Evolutionary conservation across 2,113 vertebrate species (phyloP).

Genomic region (Baryphthengus martii): DNA sequence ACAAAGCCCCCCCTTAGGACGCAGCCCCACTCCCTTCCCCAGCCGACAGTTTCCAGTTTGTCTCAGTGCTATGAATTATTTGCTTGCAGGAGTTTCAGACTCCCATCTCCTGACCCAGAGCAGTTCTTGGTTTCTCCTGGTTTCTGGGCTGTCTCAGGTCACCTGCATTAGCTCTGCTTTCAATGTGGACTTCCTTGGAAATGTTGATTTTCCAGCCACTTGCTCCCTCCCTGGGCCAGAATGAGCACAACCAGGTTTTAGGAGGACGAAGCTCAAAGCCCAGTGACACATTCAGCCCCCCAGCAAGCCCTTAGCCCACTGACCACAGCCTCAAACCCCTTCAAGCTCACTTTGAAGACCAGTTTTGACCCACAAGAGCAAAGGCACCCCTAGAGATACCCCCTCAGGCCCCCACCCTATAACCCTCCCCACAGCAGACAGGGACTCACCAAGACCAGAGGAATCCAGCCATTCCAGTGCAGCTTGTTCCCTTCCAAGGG

Average conservation of each 20-base stretch:
- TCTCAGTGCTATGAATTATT: rapidly evolving
- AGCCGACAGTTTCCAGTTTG: rapidly evolving
- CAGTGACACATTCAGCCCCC: not conserved
- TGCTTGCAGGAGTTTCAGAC: not conserved
- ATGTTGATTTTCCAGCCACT: not conserved
- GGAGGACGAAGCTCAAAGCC: rapidly evolving
- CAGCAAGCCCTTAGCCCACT: rapidly evolving
- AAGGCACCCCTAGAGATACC: rapidly evolving
- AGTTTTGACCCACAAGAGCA: not conserved
- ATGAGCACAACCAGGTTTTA: rapidly evolving
- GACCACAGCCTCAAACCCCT: rapidly evolving
- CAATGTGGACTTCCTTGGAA: not conserved
- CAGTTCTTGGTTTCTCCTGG: rapidly evolving
- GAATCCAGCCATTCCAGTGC: not conserved
- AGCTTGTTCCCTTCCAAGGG: not conserved
- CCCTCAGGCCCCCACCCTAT: not conserved
- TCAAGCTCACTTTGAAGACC: not conserved
- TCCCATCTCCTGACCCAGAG: not conserved
- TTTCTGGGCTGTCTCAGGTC: not conserved
- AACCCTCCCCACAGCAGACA: rapidly evolving
- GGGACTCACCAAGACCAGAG: not conserved
- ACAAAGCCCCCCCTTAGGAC: rapidly evolving
- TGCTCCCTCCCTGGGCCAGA: not conserved
- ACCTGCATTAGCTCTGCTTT: rapidly evolving
- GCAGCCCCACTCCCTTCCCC: not conserved